phyloP scores from a whole-genome alignment of 2,113 vertebrate species.

The Halichoerus grypus region DNA sequence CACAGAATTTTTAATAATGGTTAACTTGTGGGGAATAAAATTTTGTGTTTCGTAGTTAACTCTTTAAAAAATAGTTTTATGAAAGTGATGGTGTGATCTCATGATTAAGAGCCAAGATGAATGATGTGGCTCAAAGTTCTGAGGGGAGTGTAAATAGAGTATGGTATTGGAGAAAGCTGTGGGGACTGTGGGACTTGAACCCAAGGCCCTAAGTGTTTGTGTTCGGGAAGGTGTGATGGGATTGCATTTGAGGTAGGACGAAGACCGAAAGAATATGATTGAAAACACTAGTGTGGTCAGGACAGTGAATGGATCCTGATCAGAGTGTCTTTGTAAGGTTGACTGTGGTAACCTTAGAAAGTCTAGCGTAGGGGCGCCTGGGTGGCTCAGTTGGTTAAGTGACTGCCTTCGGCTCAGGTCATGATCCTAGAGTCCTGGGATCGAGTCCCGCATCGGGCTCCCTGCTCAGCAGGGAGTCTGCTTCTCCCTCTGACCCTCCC shows the following conservation, averaged over 20 bases:
- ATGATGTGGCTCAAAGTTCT: neutral
- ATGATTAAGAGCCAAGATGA: neutral
- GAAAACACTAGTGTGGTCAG: neutral
- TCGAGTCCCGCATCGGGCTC: no score
- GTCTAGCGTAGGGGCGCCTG: neutral
- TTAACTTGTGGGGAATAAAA: neutral
- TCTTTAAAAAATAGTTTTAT: neutral
- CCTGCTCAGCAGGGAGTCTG: no score
- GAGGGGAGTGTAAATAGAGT: neutral
- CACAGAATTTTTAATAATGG: neutral
- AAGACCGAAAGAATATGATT: neutral
- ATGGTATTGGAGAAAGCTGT: neutral
- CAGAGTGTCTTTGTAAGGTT: neutral
- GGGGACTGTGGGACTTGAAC: neutral
- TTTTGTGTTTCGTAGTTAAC: neutral
- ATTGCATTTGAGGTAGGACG: neutral
- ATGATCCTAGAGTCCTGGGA: no score
- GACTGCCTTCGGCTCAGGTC: no score
- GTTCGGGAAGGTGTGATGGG: neutral
- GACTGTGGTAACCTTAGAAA: neutral
- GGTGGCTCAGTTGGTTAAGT: no score
- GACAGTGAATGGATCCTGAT: neutral
- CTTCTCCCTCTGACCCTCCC: no score
- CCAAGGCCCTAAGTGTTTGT: neutral
- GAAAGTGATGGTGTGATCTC: neutral